Evolutionary conservation across 2,113 vertebrate species (phyloP).

Genomic region (Polyodon spathula): DNA sequence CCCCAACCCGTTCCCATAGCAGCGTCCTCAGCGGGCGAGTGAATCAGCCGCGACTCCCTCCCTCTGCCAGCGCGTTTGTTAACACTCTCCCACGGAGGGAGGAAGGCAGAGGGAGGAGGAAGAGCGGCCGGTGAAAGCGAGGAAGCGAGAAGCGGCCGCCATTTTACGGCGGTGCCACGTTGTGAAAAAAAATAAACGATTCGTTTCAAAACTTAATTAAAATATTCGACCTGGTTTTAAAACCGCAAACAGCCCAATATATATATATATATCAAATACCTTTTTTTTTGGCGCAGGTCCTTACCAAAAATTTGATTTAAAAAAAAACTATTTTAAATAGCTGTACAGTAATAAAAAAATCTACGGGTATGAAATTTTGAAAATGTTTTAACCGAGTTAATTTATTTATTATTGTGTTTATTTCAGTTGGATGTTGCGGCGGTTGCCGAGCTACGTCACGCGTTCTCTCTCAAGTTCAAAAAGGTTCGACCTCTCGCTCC

Average conservation of each 20-base stretch:
- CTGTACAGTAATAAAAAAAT: too few species aligned
- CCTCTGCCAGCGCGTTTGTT: not conserved
- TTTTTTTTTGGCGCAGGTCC: too few species aligned
- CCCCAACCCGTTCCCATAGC: constrained; percentile 7
- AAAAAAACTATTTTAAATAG: too few species aligned
- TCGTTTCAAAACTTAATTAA: not conserved
- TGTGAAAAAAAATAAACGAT: constrained; percentile 17
- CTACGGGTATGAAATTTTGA: too few species aligned
- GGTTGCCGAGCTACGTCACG: not conserved
- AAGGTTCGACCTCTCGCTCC: too few species aligned
- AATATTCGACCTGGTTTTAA: too few species aligned
- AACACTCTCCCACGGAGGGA: not conserved
- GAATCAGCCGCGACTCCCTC: not conserved
- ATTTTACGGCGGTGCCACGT: constrained; percentile 63
- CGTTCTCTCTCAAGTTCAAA: not conserved
- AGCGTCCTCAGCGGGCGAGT: constrained; percentile 1
- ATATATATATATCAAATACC: too few species aligned
- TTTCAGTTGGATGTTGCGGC: too few species aligned
- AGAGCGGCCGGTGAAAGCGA: constrained; percentile 7
- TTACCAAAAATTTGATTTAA: too few species aligned
- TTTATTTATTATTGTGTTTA: too few species aligned
- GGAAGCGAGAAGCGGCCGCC: constrained; percentile 35
- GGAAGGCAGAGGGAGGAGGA: constrained; percentile 1
- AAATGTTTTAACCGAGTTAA: too few species aligned
- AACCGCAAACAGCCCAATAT: too few species aligned